phyloP scores from a whole-genome alignment of 1,140 invertebrate species.

The Parasteatoda tepidariorum region DNA sequence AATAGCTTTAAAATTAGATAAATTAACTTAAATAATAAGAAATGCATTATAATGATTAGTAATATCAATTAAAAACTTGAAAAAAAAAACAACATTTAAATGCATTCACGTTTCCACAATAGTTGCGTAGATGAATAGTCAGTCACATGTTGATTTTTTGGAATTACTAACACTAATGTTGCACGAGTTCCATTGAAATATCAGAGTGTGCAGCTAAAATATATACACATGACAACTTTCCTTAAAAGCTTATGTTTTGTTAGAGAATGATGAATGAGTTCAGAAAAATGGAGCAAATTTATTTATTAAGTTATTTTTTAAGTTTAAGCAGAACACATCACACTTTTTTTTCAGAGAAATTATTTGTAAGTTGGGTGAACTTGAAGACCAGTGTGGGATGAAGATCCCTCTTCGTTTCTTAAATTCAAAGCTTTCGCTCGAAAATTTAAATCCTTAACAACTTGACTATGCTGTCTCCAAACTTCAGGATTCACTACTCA shows the following conservation, averaged over 20 bases:
- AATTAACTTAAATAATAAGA: too few relatives aligned
- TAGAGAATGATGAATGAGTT: not conserved
- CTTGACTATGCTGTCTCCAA: slow-evolving; percentile 56
- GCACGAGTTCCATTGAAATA: too few relatives aligned
- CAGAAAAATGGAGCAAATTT: not conserved
- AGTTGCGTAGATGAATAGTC: too few relatives aligned
- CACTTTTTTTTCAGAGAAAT: not conserved
- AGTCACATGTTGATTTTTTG: too few relatives aligned
- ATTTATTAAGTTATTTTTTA: too few relatives aligned
- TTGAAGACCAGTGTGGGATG: slow-evolving; percentile 46
- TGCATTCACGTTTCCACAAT: too few relatives aligned
- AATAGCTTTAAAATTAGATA: too few relatives aligned
- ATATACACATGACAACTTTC: not conserved
- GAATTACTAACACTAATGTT: too few relatives aligned
- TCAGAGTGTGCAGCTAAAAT: not conserved
- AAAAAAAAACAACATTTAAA: too few relatives aligned
- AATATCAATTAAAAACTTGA: too few relatives aligned
- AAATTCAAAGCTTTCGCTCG: slow-evolving; percentile 55
- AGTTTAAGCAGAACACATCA: not conserved
- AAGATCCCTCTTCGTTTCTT: slow-evolving; percentile 34
- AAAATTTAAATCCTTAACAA: slow-evolving; percentile 53
- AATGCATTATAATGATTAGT: too few relatives aligned
- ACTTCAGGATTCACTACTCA: slow-evolving; percentile 60
- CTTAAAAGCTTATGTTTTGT: not conserved
- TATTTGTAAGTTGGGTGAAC: slow-evolving; percentile 57